Evolutionary conservation across 2,797 vertebrate species (phyloP).

Genomic region (Halcyon leucocephala): DNA sequence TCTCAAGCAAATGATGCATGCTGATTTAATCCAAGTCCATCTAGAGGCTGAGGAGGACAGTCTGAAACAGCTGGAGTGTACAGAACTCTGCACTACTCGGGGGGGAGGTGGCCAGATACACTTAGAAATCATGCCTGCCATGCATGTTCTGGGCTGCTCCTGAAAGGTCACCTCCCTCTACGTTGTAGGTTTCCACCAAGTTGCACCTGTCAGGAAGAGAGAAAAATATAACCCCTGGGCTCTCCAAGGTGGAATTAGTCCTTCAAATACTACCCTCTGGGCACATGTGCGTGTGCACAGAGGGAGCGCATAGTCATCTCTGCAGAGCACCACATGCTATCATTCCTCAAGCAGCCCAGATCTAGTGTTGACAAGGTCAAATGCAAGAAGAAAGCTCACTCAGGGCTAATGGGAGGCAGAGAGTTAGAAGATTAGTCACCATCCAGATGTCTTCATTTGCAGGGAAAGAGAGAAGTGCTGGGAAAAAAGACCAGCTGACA

Average conservation of each 20-base stretch:
- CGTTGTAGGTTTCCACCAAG: neutral
- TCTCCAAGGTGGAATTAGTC: neutral
- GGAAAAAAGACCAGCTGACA: neutral
- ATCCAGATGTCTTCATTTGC: neutral
- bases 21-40: neutral
- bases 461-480: neutral
- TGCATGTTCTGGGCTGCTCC: neutral
- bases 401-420: neutral
- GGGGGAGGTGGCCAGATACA: neutral
- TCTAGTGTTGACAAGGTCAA: constrained; percentile 22
- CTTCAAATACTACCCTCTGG: neutral
- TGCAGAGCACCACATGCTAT: neutral
- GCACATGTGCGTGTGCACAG: fast-evolving
- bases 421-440: constrained; percentile 34
- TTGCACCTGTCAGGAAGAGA: neutral
- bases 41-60: neutral
- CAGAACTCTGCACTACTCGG: neutral
- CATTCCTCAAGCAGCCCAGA: neutral
- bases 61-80: neutral
- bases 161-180: neutral
- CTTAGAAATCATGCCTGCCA: neutral
- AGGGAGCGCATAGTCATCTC: neutral
- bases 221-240: neutral
- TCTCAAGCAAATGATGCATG: neutral
- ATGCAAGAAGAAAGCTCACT: neutral